These are phyloP conservation scores for Papilio protenor DNA, from an alignment of 2,888 invertebrate genomes.

Conservation along the genomic window DNA sequence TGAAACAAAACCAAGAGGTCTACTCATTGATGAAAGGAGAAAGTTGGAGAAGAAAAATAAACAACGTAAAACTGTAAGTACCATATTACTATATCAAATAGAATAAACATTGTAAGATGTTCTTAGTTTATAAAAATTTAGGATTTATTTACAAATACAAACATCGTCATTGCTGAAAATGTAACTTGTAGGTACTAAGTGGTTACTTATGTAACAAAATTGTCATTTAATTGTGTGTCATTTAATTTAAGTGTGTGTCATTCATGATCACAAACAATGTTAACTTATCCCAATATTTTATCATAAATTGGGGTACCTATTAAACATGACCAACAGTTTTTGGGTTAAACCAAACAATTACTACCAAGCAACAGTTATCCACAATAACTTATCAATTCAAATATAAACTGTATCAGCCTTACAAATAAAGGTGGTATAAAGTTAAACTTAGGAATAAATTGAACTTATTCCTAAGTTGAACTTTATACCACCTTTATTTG, in stretches of 20 bases:
- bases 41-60: conserved; percentile 58
- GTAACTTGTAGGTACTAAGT: not conserved
- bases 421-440: not conserved
- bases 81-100: not conserved
- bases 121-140: not conserved
- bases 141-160: not conserved
- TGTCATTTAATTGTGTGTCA: too few relatives aligned
- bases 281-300: too few relatives aligned
- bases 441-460: too few relatives aligned
- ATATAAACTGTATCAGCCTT: not conserved
- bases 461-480: too few relatives aligned
- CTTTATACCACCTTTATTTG: too few relatives aligned
- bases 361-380: not conserved
- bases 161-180: not conserved
- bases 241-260: too few relatives aligned
- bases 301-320: not conserved
- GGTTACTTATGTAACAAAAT: not conserved
- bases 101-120: not conserved
- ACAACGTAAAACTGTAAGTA: conserved; percentile 70
- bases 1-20: conserved; percentile 53
- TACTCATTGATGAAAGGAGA: conserved; percentile 63
- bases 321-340: not conserved
- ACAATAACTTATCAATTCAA: not conserved
- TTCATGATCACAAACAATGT: too few relatives aligned
- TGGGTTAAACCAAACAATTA: not conserved